Evolutionary conservation across 2,888 invertebrate species (phyloP), one percentile per base, ranked within the genome.

Genomic region (Philhelius pedissequus): DNA sequence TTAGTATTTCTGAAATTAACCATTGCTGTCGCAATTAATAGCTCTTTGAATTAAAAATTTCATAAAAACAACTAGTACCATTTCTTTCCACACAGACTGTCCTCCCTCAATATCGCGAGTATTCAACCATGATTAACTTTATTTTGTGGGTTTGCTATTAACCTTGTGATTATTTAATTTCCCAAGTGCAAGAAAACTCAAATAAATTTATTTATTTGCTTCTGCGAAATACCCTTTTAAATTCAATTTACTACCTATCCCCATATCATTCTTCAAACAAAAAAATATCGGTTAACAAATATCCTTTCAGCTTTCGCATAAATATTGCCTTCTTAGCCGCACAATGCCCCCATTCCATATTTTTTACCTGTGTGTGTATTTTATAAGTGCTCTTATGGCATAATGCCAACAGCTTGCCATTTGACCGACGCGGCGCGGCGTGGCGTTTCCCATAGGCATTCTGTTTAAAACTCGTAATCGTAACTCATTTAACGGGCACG

Each of bases 321-420:
- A 40, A 40, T 40, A 25, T 60, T 38, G 25, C 38, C 56, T 38
- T 11, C 60, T 38, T 22, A 38, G 9, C 40, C 40, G 32, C 35
- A 32, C 32, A 32, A 7, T 56, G 32, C 15, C 45, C 43, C 18
- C 18, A 22, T 18, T 18, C 30, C 8, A 7, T 2, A 7, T n/a
- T 64, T 64, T 35, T 32, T 48, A 64, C 64, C 45, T 64, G 64
- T 22, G 30, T 64, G 8, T 32, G 30, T 48, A 18, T 32, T 45
- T 15, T 15, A 54, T 64, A 48, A 64, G 64, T 64, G 48, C n/a
- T 48, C 64, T n/a, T 30, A 18, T 64, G 64, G 64, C 64, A 32
- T n/a, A 48, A 13, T 48, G 48, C 64, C 64, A 64, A 32, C 32
- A 64, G 35, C 45, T 48, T 48, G 48, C 48, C 30, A 48, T 45